Conservation (phyloP, 2,113 vertebrate genomes). For the Lepidothrix coronata region DNA sequence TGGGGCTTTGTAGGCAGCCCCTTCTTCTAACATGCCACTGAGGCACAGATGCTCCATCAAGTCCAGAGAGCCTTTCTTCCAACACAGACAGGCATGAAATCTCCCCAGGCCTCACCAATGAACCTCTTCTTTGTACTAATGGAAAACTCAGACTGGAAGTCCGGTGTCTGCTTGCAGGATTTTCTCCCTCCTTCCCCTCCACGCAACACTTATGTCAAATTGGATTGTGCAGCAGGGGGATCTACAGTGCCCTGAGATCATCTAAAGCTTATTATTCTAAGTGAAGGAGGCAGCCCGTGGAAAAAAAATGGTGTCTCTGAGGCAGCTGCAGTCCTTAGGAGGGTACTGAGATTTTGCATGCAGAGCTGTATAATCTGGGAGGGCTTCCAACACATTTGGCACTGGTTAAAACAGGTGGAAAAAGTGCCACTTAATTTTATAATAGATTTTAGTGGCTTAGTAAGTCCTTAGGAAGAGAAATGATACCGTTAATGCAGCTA, state of each 20-base stretch:
- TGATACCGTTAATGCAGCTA: background rate
- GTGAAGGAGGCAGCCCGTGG: constrained; percentile 28
- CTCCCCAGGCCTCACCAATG: background rate
- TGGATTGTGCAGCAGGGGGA: constrained; percentile 27
- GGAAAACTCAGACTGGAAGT: background rate
- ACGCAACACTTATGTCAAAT: background rate
- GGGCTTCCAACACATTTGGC: background rate
- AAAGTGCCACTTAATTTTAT: constrained; percentile 44
- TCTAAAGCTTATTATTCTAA: constrained; percentile 57
- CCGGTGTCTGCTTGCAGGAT: background rate
- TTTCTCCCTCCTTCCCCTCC: background rate
- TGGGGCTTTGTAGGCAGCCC: background rate
- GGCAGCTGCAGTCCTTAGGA: constrained; percentile 14
- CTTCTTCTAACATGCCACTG: background rate
- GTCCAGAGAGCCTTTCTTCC: background rate
- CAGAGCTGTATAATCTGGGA: background rate
- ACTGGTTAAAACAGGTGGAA: constrained; percentile 21
- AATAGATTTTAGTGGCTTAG: constrained; percentile 10
- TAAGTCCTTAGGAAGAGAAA: constrained; percentile 20
- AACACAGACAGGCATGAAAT: background rate
- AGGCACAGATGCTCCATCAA: background rate
- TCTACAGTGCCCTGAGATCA: constrained; percentile 22
- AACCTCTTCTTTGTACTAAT: background rate
- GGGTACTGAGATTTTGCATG: background rate
- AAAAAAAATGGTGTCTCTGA: background rate